These are phyloP conservation scores for Pipistrellus pipistrellus DNA, from an alignment of 2,797 vertebrate genomes.

Conservation along the genomic window DNA sequence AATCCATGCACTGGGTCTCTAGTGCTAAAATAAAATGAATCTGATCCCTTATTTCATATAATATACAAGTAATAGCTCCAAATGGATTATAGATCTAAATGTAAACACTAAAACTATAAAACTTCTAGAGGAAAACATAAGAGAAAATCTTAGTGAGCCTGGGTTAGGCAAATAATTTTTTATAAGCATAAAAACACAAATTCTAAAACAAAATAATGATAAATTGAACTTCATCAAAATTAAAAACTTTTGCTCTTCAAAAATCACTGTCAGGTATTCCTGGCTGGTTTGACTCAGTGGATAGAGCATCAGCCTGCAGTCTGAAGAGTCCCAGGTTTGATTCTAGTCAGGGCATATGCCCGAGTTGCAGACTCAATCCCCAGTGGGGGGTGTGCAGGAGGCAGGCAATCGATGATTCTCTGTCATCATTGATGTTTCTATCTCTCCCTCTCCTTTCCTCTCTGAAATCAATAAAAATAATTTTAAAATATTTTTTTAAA, in stretches of 20 bases:
- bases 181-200: slow-evolving; percentile 8
- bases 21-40: slow-evolving; percentile 55
- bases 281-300: too few relatives aligned
- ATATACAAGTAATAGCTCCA: background rate
- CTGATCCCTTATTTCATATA: background rate
- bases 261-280: background rate
- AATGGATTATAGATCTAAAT: background rate
- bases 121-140: background rate
- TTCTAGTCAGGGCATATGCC: too few relatives aligned
- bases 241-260: background rate
- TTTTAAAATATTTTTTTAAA: background rate
- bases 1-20: too few relatives aligned
- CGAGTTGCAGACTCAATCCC: too few relatives aligned
- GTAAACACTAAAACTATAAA: slow-evolving; percentile 51
- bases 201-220: background rate
- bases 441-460: too few relatives aligned
- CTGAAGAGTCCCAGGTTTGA: too few relatives aligned
- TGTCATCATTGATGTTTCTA: too few relatives aligned
- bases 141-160: background rate
- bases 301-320: too few relatives aligned
- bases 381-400: too few relatives aligned
- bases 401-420: too few relatives aligned
- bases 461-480: too few relatives aligned
- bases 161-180: slow-evolving; percentile 6
- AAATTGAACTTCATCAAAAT: background rate